Conservation (phyloP, 2,113 vertebrate genomes). For the Rhineura floridana region DNA sequence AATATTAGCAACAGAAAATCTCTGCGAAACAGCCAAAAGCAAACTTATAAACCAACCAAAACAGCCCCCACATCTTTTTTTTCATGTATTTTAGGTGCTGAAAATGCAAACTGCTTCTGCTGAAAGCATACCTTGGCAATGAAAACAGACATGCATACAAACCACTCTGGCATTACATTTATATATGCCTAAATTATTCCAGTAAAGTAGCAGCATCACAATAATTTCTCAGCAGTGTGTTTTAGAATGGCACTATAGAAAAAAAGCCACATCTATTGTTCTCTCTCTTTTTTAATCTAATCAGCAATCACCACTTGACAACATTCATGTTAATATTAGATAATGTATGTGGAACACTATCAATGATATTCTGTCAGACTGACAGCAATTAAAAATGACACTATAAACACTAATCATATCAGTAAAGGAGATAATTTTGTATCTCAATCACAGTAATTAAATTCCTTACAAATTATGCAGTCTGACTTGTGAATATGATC, state of each 20-base stretch:
- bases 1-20: not conserved
- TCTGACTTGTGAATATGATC: not conserved
- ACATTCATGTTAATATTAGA: not conserved
- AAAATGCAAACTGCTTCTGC: not conserved
- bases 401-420: not conserved
- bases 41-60: not conserved
- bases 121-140: not conserved
- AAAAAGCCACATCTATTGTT: not conserved
- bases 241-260: not conserved
- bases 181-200: not conserved
- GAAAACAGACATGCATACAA: not conserved
- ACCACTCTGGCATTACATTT: not conserved
- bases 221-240: not conserved
- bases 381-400: constrained; percentile 9
- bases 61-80: not conserved
- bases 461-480: not conserved
- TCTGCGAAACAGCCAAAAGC: not conserved
- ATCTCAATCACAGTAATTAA: not conserved
- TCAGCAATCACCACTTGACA: not conserved
- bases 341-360: not conserved
- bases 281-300: not conserved
- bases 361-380: not conserved
- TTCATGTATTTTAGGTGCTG: not conserved
- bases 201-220: not conserved
- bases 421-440: not conserved